Evolutionary conservation across 53 echinoderm and acorn worm species (phyloP), one percentile per base, ranked within the genome.

Genomic region (Astropecten irregularis): DNA sequence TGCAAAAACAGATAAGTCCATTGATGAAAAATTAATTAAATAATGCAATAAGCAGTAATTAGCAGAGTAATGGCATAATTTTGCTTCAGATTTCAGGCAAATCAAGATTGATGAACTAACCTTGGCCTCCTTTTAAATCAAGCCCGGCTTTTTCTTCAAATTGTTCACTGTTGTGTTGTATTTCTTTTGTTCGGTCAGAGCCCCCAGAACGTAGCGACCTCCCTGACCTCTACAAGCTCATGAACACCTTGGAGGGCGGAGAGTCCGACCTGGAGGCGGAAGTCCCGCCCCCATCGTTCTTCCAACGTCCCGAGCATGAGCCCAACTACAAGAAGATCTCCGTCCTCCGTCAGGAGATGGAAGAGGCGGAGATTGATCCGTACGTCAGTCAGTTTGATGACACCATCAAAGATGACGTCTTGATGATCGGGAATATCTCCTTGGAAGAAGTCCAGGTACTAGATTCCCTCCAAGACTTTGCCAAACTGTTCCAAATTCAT

Each of bases 341-440:
- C 14, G 57, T 69, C 50, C 88, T 97, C 4, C 81, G 74, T 18
- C 84, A 84, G 66, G 90, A 89, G 81, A 83, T 97, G 89, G 92
- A 97, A 52, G 93, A 94, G 63, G 94, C 91, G 68, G 77, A 84
- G 55, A 97, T 97, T 19, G 95, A 94, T 58, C 93, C 97, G 0
- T 96, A 96, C 84, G 88, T 96, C 13, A 88, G 81, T 62, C 89
- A 79, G 70, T 96, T 96, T 88, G 97, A 96, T 68, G 92, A 93
- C 66, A 92, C 87, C 59, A 84, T 96, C 84, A 71, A 73, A 35
- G 97, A 96, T 66, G 97, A 96, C 62, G 97, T 96, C 28, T 68
- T 96, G 81, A 96, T 96, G 97, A 96, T 96, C 46, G 97, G 97
- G 7, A 96, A 96, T 40, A 96, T 96, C 55, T 96, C 97, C 11